A percentile compares a stretch with the other conserved stretches of the same genome.
Evolutionary conservation across 2,797 vertebrate species (phyloP).

Genomic region (Coreius guichenoti): DNA sequence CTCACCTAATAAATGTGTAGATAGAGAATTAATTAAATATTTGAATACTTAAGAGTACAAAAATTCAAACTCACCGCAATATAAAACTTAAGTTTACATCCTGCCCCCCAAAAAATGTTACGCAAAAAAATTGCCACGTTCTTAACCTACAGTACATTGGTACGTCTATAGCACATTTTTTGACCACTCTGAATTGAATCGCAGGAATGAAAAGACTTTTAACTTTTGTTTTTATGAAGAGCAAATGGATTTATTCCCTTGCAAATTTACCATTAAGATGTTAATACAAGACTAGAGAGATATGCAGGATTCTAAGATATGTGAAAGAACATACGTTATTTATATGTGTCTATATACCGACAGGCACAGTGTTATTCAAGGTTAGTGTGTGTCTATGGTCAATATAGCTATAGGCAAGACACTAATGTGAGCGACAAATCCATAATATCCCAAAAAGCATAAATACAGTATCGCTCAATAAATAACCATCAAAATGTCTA

Average conservation of each 20-base stretch:
- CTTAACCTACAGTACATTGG: background rate
- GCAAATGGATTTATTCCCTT: background rate
- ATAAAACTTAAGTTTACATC: background rate
- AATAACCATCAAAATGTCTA: conserved; percentile 23
- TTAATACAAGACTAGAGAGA: background rate
- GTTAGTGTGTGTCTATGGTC: conserved; percentile 35
- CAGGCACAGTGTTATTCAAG: conserved; percentile 12
- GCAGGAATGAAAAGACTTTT: background rate
- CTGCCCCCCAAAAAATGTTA: background rate
- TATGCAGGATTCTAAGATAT: background rate
- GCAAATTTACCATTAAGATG: background rate
- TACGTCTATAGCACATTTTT: background rate
- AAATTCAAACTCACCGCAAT: background rate
- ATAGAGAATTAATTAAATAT: background rate
- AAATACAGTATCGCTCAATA: conserved; percentile 21
- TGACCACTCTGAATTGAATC: background rate
- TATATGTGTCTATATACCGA: background rate
- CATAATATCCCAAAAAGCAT: conserved; percentile 26
- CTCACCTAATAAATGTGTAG: conserved; percentile 4
- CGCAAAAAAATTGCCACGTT: background rate
- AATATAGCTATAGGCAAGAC: conserved; percentile 37
- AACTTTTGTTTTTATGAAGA: background rate
- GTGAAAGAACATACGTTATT: background rate
- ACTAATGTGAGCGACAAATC: conserved; percentile 37
- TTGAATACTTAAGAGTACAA: background rate